A percentile compares a stretch with the other conserved stretches of the same genome.
These are phyloP conservation scores for Zosterops borbonicus DNA, from an alignment of 2,113 vertebrate species.

Conservation along the genomic window DNA sequence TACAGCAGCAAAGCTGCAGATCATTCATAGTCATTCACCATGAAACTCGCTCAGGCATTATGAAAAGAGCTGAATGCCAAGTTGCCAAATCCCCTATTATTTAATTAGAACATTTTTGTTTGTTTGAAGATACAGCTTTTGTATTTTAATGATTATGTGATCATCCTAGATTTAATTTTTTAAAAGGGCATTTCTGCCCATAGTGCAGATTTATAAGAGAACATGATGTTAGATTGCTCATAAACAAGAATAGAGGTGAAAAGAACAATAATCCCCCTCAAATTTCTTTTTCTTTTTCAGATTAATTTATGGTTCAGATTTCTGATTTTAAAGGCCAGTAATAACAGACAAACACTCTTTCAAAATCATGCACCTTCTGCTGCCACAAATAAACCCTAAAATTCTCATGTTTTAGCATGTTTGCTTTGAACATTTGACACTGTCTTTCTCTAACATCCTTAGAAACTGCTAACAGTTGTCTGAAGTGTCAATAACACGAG, in stretches of 20 bases:
- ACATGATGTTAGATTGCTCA: background rate
- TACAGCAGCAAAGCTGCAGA: background rate
- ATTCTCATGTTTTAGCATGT: background rate
- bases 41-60: constrained; percentile 32
- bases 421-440: background rate
- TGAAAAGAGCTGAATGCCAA: background rate
- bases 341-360: background rate
- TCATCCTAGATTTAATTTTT: background rate
- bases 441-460: background rate
- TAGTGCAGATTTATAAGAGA: background rate
- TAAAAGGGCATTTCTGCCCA: constrained; percentile 1
- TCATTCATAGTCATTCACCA: constrained; percentile 47
- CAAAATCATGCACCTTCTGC: background rate
- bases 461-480: background rate
- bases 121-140: constrained; percentile 26
- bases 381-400: background rate
- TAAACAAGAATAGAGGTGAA: background rate
- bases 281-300: background rate
- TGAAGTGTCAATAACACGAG: background rate
- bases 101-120: constrained; percentile 25
- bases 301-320: background rate
- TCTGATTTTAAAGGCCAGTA: background rate
- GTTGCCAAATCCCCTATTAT: constrained; percentile 42
- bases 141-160: constrained; percentile 34
- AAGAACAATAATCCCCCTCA: background rate